Conservation (phyloP, 2,797 vertebrate genomes). For the Clamator glandarius region DNA sequence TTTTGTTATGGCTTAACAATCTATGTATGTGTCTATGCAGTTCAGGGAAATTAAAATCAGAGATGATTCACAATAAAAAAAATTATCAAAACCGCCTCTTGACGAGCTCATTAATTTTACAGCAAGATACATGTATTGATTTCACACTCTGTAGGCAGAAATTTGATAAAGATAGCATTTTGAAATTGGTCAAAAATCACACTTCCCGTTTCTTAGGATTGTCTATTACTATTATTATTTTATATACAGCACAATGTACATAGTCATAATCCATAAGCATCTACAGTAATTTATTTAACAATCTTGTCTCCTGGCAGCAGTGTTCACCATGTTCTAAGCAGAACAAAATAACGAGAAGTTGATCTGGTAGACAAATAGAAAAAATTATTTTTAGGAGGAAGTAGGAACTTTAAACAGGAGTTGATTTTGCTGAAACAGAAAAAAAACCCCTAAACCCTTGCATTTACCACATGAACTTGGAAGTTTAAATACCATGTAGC, state of each 20-base stretch:
- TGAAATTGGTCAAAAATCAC: conserved; percentile 53
- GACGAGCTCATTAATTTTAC: conserved; percentile 67
- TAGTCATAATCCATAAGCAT: conserved; percentile 11
- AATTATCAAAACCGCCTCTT: not conserved
- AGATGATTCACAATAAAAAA: conserved; percentile 15
- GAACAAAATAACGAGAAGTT: not conserved
- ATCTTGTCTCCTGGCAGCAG: not conserved
- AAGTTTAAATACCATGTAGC: not conserved
- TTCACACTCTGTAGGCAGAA: not conserved
- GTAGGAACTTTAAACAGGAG: not conserved
- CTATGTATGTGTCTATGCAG: not conserved
- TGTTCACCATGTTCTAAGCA: not conserved
- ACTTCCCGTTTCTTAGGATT: conserved; percentile 1
- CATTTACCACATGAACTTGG: not conserved
- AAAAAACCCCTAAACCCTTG: not conserved
- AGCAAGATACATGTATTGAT: conserved; percentile 66
- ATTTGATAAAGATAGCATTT: conserved; percentile 54
- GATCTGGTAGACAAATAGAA: not conserved
- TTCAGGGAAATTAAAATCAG: conserved; percentile 56
- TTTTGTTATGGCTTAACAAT: not conserved
- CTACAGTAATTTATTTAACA: conserved; percentile 19
- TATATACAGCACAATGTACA: not conserved
- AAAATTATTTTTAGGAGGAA: not conserved
- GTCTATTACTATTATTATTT: not conserved
- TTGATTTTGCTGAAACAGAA: not conserved